A percentile compares a stretch with the other conserved stretches of the same genome.
Conservation (phyloP, 2,888 invertebrate genomes). For the Eremobia ochroleuca region DNA sequence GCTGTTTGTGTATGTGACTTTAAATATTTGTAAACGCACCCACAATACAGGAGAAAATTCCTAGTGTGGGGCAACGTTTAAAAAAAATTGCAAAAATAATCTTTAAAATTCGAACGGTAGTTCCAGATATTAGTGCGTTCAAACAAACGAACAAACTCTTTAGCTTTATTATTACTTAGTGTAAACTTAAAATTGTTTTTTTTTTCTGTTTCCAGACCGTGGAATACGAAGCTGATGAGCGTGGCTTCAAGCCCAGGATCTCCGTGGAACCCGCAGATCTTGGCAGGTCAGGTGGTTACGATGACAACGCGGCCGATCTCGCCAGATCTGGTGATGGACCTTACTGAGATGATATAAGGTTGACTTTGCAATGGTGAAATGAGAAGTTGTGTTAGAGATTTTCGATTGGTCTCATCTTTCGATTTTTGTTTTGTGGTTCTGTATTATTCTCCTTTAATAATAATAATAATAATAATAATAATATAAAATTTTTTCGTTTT, state of each 20-base stretch:
- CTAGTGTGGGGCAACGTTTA: too few species aligned
- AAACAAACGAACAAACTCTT: too few species aligned
- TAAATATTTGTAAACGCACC: too few species aligned
- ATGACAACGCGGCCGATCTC: conserved; percentile 81
- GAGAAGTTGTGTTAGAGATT: conserved; percentile 32
- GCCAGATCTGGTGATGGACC: conserved; percentile 80
- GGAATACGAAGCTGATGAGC: conserved; percentile 93
- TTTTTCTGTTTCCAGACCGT: conserved; percentile 87
- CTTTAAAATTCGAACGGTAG: too few species aligned
- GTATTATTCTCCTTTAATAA: too few species aligned
- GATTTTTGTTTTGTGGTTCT: background rate
- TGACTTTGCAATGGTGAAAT: conserved; percentile 34
- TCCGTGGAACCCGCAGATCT: conserved; percentile 85
- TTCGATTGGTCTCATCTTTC: background rate
- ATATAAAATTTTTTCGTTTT: background rate
- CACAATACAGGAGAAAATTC: too few species aligned
- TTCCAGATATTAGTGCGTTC: too few species aligned
- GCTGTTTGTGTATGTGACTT: too few species aligned
- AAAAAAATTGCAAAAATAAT: too few species aligned
- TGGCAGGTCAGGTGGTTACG: conserved; percentile 76
- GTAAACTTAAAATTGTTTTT: background rate
- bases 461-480: too few species aligned
- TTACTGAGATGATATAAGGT: conserved; percentile 70
- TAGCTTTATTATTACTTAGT: too few species aligned
- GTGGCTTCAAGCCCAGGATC: conserved; percentile 93